Conservation (phyloP, 2,797 vertebrate species). For the Cossypha polioptera region DNA sequence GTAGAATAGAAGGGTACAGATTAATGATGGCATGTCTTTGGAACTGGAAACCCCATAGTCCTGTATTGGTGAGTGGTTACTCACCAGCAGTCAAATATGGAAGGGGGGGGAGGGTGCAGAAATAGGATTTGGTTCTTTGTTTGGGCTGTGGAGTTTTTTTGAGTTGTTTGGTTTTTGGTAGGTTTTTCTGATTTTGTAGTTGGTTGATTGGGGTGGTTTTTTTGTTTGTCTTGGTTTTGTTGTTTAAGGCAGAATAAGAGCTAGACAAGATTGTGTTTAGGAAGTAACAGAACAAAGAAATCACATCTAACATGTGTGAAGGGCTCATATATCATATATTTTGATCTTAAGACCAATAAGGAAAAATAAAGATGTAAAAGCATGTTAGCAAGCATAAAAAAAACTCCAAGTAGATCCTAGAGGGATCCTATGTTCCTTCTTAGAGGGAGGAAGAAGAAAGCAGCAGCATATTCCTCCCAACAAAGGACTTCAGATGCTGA, state of each 20-base stretch:
- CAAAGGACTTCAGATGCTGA: neutral
- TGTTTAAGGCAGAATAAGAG: neutral
- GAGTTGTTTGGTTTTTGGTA: neutral
- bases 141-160: neutral
- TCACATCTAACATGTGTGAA: neutral
- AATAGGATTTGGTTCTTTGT: neutral
- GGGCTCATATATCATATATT: neutral
- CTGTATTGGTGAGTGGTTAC: neutral
- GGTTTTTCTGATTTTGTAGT: neutral
- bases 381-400: neutral
- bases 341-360: neutral
- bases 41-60: neutral
- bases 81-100: neutral
- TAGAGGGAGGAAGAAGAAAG: neutral
- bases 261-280: neutral
- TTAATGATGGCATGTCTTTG: neutral
- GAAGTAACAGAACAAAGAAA: neutral
- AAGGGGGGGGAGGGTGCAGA: fast-evolving
- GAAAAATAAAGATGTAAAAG: neutral
- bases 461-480: neutral
- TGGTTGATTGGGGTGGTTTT: too few species aligned
- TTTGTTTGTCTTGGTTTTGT: neutral
- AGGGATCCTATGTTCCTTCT: neutral
- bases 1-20: neutral
- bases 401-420: neutral